A percentile compares a stretch with the other conserved stretches of the same genome.
Conservation (phyloP, 2,888 invertebrate genomes). For the Eupithecia pulchellata region DNA sequence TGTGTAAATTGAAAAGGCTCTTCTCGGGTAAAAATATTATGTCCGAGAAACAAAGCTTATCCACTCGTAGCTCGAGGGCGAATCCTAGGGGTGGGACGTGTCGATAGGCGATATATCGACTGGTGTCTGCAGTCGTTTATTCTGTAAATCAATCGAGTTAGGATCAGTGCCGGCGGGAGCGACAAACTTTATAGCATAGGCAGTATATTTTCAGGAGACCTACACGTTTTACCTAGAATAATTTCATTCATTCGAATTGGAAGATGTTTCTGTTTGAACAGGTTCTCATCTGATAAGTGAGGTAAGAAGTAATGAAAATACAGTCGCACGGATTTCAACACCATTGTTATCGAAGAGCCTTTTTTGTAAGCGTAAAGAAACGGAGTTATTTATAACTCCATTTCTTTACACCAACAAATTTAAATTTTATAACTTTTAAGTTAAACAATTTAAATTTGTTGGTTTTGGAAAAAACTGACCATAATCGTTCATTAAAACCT, state of each 20-base stretch:
- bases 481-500: not conserved
- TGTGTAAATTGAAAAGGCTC: slow-evolving; percentile 47
- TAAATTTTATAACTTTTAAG: no score
- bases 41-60: slow-evolving; percentile 47
- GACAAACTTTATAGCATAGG: no score
- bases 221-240: no score
- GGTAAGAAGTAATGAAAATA: not conserved
- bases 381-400: no score
- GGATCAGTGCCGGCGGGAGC: not conserved
- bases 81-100: slow-evolving; percentile 15
- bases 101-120: slow-evolving; percentile 4
- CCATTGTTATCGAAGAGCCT: no score
- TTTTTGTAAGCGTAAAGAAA: no score
- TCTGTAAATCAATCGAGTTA: not conserved
- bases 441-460: no score
- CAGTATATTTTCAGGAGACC: no score
- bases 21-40: slow-evolving; percentile 47
- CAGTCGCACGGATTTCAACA: not conserved
- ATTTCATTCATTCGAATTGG: no score
- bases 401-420: no score
- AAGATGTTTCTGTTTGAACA: no score
- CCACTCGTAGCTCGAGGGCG: slow-evolving; percentile 35
- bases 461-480: not conserved
- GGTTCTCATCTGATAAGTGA: no score
- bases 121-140: not conserved